Base-by-base conservation (phyloP, 2,113 vertebrate species). In the Pholis gunnellus region DNA sequence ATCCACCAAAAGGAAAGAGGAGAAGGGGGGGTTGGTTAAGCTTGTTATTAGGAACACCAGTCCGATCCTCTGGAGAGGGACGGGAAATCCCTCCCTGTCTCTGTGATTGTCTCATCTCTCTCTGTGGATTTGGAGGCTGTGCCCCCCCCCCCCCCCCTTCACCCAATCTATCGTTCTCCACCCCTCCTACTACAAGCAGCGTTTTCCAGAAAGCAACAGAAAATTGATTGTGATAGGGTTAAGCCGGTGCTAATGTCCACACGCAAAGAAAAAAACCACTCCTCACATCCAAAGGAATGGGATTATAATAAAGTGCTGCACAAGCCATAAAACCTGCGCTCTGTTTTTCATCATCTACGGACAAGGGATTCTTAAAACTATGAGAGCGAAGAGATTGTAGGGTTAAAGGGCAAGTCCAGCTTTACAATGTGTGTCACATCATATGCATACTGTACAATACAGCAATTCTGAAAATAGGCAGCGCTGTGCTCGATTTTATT, bases 41-140 rank as follows among this genome's bases (percentile, higher is more conserved):
- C 91, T 91, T 83, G 90, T 93, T 92, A 91, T 89, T 88, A 88
- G 76, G 71, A 87, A 50, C 84, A 82, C 75, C 75, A 82, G 73
- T 72, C 83, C 81, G 69, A 87, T 82, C 66, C 83, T 87, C 44
- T 70, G 72, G 57, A 85, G 57, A 60, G 71, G 60, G 75, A 80
- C 11, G 17, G 68, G 72, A 89, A 92, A 91, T 90, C 90, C 77
- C 79, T 82, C 60, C 54, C 27, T 61, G 14, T 65, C 48, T 88
- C 70, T 50, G 13, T 75, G 67, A 71, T 74, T 83, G 67, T 86
- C 77, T 79, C 18, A 9, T 77, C 29, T 84, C 72, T 78, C 74
- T 65, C 79, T 75, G 7, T 70, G 80, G 85, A 87, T 89, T 84
- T 84, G 38, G 61, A 83, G 29, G 60, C 25, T 1, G 7, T 2